Percentiles rank a stretch among this genome's conserved stretches.
Conservation (phyloP, 2,797 vertebrate species). For the Atherinosoma microstoma region DNA sequence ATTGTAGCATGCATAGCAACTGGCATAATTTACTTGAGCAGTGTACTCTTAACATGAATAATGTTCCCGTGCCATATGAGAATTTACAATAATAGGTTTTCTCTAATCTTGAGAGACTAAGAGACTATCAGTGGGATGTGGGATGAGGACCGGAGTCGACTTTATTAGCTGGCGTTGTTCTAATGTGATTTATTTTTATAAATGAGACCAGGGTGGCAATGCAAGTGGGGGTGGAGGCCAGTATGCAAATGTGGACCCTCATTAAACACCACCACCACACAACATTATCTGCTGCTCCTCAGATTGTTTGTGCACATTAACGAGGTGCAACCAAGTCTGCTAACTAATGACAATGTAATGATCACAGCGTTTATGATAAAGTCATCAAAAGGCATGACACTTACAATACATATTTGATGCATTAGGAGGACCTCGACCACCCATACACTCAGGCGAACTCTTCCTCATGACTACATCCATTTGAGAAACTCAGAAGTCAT, state of each 20-base stretch:
- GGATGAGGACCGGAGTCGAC: slow-evolving; percentile 76
- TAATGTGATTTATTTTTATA: slow-evolving; percentile 86
- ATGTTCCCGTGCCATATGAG: slow-evolving; percentile 68
- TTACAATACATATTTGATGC: slow-evolving; percentile 50
- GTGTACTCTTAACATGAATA: slow-evolving; percentile 70
- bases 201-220: slow-evolving; percentile 76
- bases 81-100: slow-evolving; percentile 77
- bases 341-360: slow-evolving; percentile 95
- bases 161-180: slow-evolving; percentile 82
- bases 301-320: slow-evolving; percentile 95
- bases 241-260: slow-evolving; percentile 90
- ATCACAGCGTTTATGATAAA: slow-evolving; percentile 82
- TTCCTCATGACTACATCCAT: slow-evolving; percentile 32
- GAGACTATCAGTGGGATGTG: slow-evolving; percentile 72
- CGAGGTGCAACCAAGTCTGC: slow-evolving; percentile 91
- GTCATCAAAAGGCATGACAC: slow-evolving; percentile 78
- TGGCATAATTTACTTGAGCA: slow-evolving; percentile 67
- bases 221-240: slow-evolving; percentile 80
- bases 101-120: slow-evolving; percentile 72
- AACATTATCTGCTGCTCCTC: slow-evolving; percentile 94
- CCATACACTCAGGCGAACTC: slow-evolving; percentile 52
- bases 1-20: slow-evolving; percentile 67
- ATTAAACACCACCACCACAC: slow-evolving; percentile 91
- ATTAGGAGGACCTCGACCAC: slow-evolving; percentile 46
- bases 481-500: slow-evolving; percentile 45